phyloP scores from a whole-genome alignment of 2,888 invertebrate genomes.

The Erebia aethiops region DNA sequence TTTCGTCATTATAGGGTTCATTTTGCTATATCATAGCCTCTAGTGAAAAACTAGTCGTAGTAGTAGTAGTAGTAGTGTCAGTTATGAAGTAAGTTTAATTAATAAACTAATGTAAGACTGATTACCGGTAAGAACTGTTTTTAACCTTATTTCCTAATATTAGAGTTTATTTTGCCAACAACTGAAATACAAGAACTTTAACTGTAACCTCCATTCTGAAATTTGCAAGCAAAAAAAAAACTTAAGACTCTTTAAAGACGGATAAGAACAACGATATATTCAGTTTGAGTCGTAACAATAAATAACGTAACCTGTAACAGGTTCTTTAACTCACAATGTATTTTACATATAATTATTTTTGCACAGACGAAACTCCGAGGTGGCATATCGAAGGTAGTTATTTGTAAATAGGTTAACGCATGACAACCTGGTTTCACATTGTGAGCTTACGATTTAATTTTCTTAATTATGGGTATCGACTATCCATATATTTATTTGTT shows the following conservation, averaged over 20 bases:
- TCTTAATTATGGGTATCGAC: not conserved
- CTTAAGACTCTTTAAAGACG: too few relatives aligned
- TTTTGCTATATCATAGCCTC: constrained; percentile 34
- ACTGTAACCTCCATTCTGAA: too few relatives aligned
- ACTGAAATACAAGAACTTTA: too few relatives aligned
- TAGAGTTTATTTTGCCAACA: constrained; percentile 32
- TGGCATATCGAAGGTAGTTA: constrained; percentile 78
- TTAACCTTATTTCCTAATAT: not conserved
- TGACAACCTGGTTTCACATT: constrained; percentile 48
- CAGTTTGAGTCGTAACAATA: too few relatives aligned
- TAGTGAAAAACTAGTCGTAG: not conserved
- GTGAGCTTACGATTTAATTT: not conserved
- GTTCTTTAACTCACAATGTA: not conserved
- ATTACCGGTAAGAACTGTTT: constrained; percentile 85
- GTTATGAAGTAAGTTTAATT: too few relatives aligned
- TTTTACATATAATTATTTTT: constrained; percentile 41
- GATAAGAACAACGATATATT: too few relatives aligned
- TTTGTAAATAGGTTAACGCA: constrained; percentile 45
- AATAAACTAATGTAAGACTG: constrained; percentile 85
- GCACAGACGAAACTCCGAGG: constrained; percentile 72
- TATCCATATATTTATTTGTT: not conserved
- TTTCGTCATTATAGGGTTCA: not conserved
- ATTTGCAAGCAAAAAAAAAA: too few relatives aligned
- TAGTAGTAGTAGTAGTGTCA: too few relatives aligned
- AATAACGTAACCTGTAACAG: not conserved